These are phyloP conservation scores for Heliconius erato DNA, from an alignment of 2,888 invertebrate genomes.

Conservation along the genomic window DNA sequence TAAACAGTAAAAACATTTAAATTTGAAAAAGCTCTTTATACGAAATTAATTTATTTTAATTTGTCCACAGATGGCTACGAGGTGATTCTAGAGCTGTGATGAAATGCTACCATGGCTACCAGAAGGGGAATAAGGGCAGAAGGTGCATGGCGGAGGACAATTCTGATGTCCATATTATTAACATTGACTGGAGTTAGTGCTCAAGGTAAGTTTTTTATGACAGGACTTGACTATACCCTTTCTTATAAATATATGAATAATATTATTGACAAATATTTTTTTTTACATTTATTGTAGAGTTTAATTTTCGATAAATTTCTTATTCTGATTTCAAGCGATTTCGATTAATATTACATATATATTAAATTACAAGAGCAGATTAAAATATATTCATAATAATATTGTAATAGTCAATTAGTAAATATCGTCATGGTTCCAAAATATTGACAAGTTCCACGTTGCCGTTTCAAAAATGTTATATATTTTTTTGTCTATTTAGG, in stretches of 20 bases:
- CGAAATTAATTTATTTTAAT: not conserved
- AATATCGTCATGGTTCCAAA: too few relatives aligned
- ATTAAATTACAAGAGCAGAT: not conserved
- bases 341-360: not conserved
- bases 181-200: slow-evolving; percentile 69
- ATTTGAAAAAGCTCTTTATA: too few relatives aligned
- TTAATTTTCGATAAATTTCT: not conserved
- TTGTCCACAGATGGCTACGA: slow-evolving; percentile 50
- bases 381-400: not conserved
- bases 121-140: slow-evolving; percentile 50
- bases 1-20: too few relatives aligned
- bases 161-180: slow-evolving; percentile 61
- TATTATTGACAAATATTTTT: not conserved
- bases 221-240: not conserved
- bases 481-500: not conserved
- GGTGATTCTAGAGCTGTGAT: slow-evolving; percentile 39
- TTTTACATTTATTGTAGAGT: not conserved
- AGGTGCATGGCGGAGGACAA: slow-evolving; percentile 62
- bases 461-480: too few relatives aligned
- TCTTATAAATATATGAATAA: not conserved
- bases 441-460: too few relatives aligned
- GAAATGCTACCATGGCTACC: slow-evolving; percentile 49
- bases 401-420: not conserved
- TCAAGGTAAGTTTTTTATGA: slow-evolving; percentile 66
- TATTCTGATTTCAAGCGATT: too few relatives aligned